Conservation (phyloP, 2,888 invertebrate genomes). For the Eupelmus urozonus region DNA sequence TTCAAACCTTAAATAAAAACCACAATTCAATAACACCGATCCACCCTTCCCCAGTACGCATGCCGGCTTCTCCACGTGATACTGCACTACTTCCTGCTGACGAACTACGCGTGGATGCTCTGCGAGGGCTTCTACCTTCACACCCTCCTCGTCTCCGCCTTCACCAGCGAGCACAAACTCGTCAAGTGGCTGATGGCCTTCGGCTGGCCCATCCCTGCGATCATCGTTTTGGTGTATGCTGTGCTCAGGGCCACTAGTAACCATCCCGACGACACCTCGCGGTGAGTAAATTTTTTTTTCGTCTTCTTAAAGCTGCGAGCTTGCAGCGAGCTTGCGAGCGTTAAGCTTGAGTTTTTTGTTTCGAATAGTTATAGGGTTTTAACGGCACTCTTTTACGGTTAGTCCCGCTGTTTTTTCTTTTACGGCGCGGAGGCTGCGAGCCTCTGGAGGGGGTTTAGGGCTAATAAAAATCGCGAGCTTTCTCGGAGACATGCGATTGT, state of each 20-base stretch:
- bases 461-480: too few species aligned
- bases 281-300: constrained; percentile 77
- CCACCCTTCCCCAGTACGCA: constrained; percentile 44
- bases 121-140: constrained; percentile 96
- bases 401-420: not conserved
- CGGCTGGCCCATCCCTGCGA: constrained; percentile 90
- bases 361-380: not conserved
- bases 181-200: constrained; percentile 89
- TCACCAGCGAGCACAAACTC: constrained; percentile 91
- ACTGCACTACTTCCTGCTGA: constrained; percentile 92
- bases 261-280: constrained; percentile 78
- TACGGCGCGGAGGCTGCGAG: not conserved
- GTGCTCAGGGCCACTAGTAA: constrained; percentile 81
- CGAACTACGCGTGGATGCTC: constrained; percentile 98
- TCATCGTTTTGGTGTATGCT: constrained; percentile 84
- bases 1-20: not conserved
- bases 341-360: not conserved
- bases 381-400: not conserved
- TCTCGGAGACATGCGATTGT: too few species aligned
- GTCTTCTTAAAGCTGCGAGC: too few species aligned
- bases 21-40: not conserved
- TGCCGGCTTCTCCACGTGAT: constrained; percentile 90
- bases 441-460: too few species aligned
- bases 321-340: too few species aligned
- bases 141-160: constrained; percentile 93